Evolutionary conservation across 2,113 vertebrate genomes (phyloP), one percentile per base, ranked within the genome.

Genomic region (Gavia stellata): DNA sequence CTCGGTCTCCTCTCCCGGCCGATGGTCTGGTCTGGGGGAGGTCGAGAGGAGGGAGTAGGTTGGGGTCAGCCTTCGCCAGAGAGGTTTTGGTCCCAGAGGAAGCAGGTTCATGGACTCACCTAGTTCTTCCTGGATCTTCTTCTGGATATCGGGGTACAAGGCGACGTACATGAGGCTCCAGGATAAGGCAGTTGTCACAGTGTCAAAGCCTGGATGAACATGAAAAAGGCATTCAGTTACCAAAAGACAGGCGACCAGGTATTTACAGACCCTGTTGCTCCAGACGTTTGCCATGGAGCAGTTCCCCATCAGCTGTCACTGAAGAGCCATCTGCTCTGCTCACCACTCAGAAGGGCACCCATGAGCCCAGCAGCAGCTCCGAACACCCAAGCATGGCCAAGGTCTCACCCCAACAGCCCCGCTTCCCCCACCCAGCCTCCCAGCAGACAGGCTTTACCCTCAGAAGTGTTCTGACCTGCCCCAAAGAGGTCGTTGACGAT

Each of bases 401-500:
- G 0, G 6, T 17, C 18, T 38, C 42, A 31, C 10, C 7, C 28
- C 11, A 2, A n/a, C 9, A 25, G 18, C 47, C 21, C 10, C 12
- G 0, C 3, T 25, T 38, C 29, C n/a, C 17, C 16, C 11, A 12
- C 12, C 17, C 49, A 23, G 26, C 24, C 38, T 42, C 42, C 65
- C 25, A 24, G 19, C n/a, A 75, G 36, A 26, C 29, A 34, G 53
- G 17, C n/a, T 79, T n/a, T 15, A 34, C 33, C 24, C 38, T 50
- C 44, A 6, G 23, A 50, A 36, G 10, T 7, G 3, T 34, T 96
- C 98, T 85, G 96, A 99, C 99, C 99, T 26, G 99, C 99, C 95
- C 99, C 99, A 90, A 99, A 99, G 59, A 99, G 98, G 85, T 99
- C 99, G 0, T 98, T 97, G 67, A 99, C 98, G 0, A 99, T 98